Percentiles rank a stretch among this genome's conserved stretches.
Evolutionary conservation across 1,140 invertebrate genomes (phyloP).

Genomic region (Anastrepha ludens): DNA sequence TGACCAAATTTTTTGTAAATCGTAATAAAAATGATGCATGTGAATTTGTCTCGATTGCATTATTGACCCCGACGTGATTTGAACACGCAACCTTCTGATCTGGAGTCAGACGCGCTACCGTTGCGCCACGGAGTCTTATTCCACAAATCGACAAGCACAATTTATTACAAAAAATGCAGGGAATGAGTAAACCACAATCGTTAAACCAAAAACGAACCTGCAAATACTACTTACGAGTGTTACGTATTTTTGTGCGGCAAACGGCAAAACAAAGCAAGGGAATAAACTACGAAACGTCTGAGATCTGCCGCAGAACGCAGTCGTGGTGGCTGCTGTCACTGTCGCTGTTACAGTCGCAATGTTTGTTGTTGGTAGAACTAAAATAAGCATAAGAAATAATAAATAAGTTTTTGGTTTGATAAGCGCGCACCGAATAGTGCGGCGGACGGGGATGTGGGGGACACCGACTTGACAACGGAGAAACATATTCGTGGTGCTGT

Average conservation of each 20-base stretch:
- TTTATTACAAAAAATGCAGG: background rate
- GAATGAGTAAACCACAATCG: background rate
- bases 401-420: slow-evolving; percentile 30
- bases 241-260: background rate
- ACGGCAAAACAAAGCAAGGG: background rate
- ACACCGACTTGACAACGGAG: background rate
- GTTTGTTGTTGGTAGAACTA: background rate
- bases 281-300: background rate
- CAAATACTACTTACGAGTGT: background rate
- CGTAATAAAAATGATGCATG: background rate
- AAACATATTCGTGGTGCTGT: background rate
- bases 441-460: background rate
- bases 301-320: background rate
- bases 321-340: background rate
- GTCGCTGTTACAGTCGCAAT: background rate
- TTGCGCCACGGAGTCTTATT: slow-evolving; percentile 90
- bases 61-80: slow-evolving; percentile 95
- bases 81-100: slow-evolving; percentile 99
- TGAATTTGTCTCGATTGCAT: background rate
- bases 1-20: background rate
- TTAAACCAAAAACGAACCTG: background rate
- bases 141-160: background rate
- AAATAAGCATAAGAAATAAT: slow-evolving; percentile 24
- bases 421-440: background rate
- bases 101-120: slow-evolving; percentile 98